These are phyloP conservation scores for Trimorus sp. DNA, from an alignment of 2,888 invertebrate genomes.

Conservation along the genomic window DNA sequence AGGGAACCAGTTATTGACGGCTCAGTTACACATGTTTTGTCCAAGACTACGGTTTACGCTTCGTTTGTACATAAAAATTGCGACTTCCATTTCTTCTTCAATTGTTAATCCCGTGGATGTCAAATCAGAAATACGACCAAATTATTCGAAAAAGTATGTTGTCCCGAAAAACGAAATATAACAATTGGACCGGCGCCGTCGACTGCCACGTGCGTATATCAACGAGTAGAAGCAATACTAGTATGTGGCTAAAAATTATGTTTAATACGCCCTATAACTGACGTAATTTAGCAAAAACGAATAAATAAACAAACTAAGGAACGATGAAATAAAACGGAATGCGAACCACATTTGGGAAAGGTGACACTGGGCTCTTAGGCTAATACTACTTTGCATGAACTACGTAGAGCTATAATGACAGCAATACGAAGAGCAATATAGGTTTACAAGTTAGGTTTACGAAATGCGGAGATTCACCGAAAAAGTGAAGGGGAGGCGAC, in stretches of 20 bases:
- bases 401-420: constrained; percentile 31
- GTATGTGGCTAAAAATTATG: constrained; percentile 59
- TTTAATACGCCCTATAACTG: constrained; percentile 49
- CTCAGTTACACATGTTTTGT: too few relatives aligned
- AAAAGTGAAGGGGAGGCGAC: constrained; percentile 47
- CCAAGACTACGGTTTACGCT: too few relatives aligned
- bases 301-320: neutral
- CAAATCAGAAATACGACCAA: too few relatives aligned
- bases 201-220: constrained; percentile 54
- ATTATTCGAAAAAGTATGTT: neutral
- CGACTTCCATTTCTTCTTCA: too few relatives aligned
- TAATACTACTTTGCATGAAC: constrained; percentile 76
- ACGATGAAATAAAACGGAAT: neutral
- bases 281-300: constrained; percentile 30
- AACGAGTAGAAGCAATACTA: constrained; percentile 71
- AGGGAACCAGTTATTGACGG: constrained; percentile 13
- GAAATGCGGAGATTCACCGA: constrained; percentile 42
- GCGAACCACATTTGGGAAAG: too few relatives aligned
- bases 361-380: too few relatives aligned
- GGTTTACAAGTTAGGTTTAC: constrained; percentile 68
- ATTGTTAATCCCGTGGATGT: too few relatives aligned
- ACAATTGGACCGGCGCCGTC: constrained; percentile 18
- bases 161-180: neutral
- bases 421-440: constrained; percentile 81
- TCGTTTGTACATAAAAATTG: too few relatives aligned